Evolutionary conservation across 2,113 vertebrate genomes (phyloP).

Genomic region (Larimichthys polyactis): DNA sequence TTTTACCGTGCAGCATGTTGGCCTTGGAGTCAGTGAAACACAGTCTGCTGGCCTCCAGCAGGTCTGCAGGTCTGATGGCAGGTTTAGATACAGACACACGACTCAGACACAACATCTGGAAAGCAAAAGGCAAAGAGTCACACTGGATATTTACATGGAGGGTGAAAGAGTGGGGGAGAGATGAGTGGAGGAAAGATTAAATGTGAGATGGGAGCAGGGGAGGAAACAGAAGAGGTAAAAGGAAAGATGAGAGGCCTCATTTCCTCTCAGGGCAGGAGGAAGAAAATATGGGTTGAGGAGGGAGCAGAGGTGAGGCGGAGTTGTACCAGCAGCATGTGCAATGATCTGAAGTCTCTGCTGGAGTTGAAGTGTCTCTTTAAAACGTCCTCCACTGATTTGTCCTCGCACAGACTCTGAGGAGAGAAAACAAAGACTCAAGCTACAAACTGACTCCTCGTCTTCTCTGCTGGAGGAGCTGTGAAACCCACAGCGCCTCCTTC

Average conservation of each 20-base stretch:
- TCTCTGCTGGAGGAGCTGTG: no score
- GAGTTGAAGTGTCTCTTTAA: conserved; percentile 88
- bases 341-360: conserved; percentile 89
- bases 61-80: conserved; percentile 80
- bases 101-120: conserved; percentile 88
- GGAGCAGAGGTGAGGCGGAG: rapidly evolving
- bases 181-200: no score
- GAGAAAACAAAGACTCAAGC: not conserved
- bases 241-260: no score
- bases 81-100: conserved; percentile 83
- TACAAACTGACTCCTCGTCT: not conserved
- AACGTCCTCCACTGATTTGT: conserved; percentile 84
- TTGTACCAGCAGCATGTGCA: conserved; percentile 89
- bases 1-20: conserved; percentile 92
- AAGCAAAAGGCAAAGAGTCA: not conserved
- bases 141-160: not conserved
- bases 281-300: no score
- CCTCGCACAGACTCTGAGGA: conserved; percentile 86
- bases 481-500: not conserved
- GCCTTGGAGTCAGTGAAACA: conserved; percentile 87
- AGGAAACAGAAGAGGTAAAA: no score
- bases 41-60: conserved; percentile 88
- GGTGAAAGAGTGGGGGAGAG: no score
- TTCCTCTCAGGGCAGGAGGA: no score
- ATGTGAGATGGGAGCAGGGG: no score